Evolutionary conservation across 2,888 invertebrate species (phyloP).

Genomic region (Conus canariensis): DNA sequence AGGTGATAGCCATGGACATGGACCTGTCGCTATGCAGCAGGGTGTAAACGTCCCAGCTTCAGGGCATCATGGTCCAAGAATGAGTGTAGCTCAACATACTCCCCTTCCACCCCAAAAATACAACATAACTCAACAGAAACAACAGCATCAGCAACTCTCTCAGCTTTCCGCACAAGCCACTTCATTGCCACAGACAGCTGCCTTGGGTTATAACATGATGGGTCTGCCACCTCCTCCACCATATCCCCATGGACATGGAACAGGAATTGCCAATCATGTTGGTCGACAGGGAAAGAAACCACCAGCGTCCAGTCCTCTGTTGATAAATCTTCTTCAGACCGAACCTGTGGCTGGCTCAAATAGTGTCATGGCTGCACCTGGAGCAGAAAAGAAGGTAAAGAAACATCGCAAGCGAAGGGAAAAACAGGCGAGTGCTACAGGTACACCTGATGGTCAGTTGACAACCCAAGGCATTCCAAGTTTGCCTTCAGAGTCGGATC

Average conservation of each 20-base stretch:
- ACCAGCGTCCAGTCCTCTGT: slow-evolving; percentile 88
- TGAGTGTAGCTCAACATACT: slow-evolving; percentile 5
- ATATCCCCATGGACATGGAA: slow-evolving; percentile 60
- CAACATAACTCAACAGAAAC: slow-evolving; percentile 55
- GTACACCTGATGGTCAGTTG: slow-evolving; percentile 50
- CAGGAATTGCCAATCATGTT: slow-evolving; percentile 66
- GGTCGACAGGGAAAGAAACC: slow-evolving; percentile 64
- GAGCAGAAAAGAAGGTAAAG: slow-evolving; percentile 47
- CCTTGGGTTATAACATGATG: slow-evolving; percentile 38
- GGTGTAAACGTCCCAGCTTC: slow-evolving; percentile 45
- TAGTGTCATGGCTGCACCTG: slow-evolving; percentile 51
- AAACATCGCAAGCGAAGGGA: slow-evolving; percentile 65
- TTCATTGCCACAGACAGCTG: slow-evolving; percentile 38
- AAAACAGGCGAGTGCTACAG: slow-evolving; percentile 56
- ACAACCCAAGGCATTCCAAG: slow-evolving; percentile 58
- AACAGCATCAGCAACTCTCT: slow-evolving; percentile 50
- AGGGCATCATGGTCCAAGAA: slow-evolving; percentile 28
- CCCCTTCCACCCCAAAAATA: slow-evolving; percentile 49
- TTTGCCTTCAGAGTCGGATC: slow-evolving; percentile 51
- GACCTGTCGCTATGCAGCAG: slow-evolving; percentile 42
- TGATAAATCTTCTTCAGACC: slow-evolving; percentile 94
- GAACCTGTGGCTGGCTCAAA: slow-evolving; percentile 80
- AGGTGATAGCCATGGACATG: slow-evolving; percentile 38
- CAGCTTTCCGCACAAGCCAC: slow-evolving; percentile 28
- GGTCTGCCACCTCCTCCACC: slow-evolving; percentile 72